phyloP scores from a whole-genome alignment of 2,888 invertebrate species.

The Acleris cristana region DNA sequence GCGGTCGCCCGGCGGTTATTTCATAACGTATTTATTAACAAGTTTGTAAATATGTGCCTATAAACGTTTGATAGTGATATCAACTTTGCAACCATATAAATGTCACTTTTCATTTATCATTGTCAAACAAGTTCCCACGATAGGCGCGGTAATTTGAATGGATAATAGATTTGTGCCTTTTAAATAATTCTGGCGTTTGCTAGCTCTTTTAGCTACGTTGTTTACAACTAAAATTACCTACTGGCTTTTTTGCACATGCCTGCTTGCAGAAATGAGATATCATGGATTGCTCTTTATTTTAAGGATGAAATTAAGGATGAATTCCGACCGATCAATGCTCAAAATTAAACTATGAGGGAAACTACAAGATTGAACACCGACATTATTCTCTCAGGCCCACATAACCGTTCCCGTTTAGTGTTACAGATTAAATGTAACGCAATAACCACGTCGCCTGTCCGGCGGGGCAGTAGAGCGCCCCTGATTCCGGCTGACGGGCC shows the following conservation, averaged over 20 bases:
- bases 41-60: slow-evolving; percentile 34
- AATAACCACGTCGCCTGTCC: slow-evolving; percentile 77
- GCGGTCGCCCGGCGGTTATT: slow-evolving; percentile 27
- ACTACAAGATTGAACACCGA: neutral
- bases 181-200: neutral
- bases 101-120: slow-evolving; percentile 55
- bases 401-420: slow-evolving; percentile 52
- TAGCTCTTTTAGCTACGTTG: too few species aligned
- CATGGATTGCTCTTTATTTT: too few species aligned
- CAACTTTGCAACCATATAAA: slow-evolving; percentile 49
- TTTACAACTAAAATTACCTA: too few species aligned
- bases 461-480: slow-evolving; percentile 59
- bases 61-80: slow-evolving; percentile 46
- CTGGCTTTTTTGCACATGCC: too few species aligned
- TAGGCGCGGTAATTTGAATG: slow-evolving; percentile 51
- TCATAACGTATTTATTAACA: slow-evolving; percentile 34
- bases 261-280: too few species aligned
- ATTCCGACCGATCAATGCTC: too few species aligned
- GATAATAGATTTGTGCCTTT: slow-evolving; percentile 41
- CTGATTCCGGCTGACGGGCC: slow-evolving; percentile 62
- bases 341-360: too few species aligned
- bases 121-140: slow-evolving; percentile 61
- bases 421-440: slow-evolving; percentile 62
- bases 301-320: too few species aligned
- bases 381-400: neutral